Percentiles rank a stretch among this genome's conserved stretches.
phyloP scores from a whole-genome alignment of 2,113 vertebrate genomes.

The Dromaius novaehollandiae region DNA sequence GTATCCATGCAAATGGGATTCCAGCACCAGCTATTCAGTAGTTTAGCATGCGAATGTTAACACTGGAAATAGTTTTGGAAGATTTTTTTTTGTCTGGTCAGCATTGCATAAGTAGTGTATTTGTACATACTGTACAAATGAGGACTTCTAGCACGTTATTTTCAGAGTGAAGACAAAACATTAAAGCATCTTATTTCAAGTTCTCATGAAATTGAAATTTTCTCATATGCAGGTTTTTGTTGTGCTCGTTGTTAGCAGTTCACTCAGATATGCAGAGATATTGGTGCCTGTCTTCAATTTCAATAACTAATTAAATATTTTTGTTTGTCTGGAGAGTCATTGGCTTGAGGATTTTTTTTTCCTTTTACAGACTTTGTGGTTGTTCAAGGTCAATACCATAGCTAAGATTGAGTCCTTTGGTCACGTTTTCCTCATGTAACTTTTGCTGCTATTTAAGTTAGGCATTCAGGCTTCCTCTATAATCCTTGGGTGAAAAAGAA shows the following conservation, averaged over 20 bases:
- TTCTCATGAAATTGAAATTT: background rate
- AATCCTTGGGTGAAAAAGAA: background rate
- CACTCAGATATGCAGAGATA: background rate
- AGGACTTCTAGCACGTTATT: background rate
- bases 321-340: background rate
- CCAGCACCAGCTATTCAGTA: background rate
- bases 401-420: background rate
- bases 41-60: background rate
- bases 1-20: background rate
- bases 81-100: background rate
- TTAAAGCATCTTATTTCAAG: background rate
- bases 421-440: background rate
- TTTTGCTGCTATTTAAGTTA: background rate
- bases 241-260: background rate
- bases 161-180: background rate
- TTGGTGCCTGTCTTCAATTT: background rate
- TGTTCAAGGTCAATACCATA: background rate
- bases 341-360: background rate
- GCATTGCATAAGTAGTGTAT: accelerated
- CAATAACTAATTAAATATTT: background rate
- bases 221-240: background rate
- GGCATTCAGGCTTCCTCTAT: background rate
- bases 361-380: background rate
- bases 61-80: background rate
- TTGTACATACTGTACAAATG: background rate